Percentiles rank a stretch among this genome's conserved stretches.
Evolutionary conservation across 1,140 invertebrate species (phyloP).

Genomic region (Chelonus insularis): DNA sequence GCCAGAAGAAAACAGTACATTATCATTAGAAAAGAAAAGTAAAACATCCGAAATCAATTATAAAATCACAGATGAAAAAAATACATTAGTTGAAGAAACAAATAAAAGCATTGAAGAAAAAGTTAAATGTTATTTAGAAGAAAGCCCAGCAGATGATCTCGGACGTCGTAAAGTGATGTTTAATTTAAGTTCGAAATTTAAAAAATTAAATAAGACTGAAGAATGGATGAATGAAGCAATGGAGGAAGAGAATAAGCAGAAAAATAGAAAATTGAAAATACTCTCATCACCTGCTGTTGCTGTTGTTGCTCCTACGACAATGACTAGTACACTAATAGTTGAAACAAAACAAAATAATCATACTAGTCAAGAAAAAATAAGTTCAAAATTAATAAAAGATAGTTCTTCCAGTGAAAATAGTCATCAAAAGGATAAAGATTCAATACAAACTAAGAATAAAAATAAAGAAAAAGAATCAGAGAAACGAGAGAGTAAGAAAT

Average conservation of each 20-base stretch:
- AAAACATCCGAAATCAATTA: no score
- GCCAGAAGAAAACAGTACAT: neutral
- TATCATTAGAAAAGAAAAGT: neutral
- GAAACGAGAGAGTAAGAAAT: neutral
- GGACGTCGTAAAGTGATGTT: slow-evolving; percentile 45
- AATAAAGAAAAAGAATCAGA: no score
- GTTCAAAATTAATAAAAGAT: no score
- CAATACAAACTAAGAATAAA: neutral
- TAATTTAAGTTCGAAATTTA: slow-evolving; percentile 43
- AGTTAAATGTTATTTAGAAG: neutral
- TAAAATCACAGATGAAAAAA: no score
- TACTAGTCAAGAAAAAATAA: no score
- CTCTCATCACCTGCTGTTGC: neutral
- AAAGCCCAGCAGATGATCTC: slow-evolving; percentile 10
- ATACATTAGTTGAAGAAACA: no score
- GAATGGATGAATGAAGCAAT: slow-evolving; percentile 38
- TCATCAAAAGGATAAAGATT: neutral
- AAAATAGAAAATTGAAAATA: neutral
- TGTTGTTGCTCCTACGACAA: neutral
- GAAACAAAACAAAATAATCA: no score
- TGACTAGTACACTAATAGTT: neutral
- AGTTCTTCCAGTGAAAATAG: neutral
- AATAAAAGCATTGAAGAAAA: no score
- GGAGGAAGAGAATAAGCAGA: slow-evolving; percentile 20
- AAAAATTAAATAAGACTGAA: slow-evolving; percentile 38